phyloP scores from a whole-genome alignment of 2,888 invertebrate species.

The Hofmannophila pseudospretella region DNA sequence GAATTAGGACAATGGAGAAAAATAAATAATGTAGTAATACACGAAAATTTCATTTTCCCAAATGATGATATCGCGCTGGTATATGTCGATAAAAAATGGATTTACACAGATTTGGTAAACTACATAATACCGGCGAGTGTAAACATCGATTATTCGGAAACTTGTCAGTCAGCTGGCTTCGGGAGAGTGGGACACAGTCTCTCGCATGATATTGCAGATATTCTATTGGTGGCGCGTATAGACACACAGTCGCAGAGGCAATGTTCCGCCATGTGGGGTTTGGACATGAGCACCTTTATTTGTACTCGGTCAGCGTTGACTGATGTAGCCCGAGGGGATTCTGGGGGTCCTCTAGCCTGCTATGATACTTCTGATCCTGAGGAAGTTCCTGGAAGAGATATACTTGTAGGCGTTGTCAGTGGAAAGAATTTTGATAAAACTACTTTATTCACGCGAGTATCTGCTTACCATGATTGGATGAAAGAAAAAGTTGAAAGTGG shows the following conservation, averaged over 20 bases:
- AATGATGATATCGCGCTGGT: conserved; percentile 44
- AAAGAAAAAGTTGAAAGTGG: no score
- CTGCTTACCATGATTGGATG: conserved; percentile 38
- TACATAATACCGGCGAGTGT: conserved; percentile 23
- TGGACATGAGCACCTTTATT: conserved; percentile 41
- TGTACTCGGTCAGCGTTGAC: conserved; percentile 35
- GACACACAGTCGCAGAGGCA: conserved; percentile 25
- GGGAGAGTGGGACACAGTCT: conserved; percentile 26
- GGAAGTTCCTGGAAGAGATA: conserved; percentile 22
- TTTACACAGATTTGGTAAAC: conserved; percentile 26
- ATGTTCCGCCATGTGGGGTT: conserved; percentile 44
- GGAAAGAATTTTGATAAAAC: conserved; percentile 54
- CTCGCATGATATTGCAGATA: conserved; percentile 15
- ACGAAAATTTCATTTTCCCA: conserved; percentile 30
- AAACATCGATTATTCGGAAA: conserved; percentile 26
- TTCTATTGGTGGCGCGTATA: conserved; percentile 36
- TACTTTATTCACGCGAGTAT: conserved; percentile 29
- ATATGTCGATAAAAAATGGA: conserved; percentile 24
- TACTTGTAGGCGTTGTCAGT: conserved; percentile 50
- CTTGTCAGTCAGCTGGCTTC: conserved; percentile 41
- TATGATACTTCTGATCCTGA: conserved; percentile 28
- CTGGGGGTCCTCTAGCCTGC: conserved; percentile 46
- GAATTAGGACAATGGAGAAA: conserved; percentile 26
- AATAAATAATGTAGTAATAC: conserved; percentile 19
- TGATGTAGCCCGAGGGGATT: conserved; percentile 45